Percentiles rank a stretch among this genome's conserved stretches.
Conservation (phyloP, 2,888 invertebrate genomes). For the Ferdinandea cuprea region DNA sequence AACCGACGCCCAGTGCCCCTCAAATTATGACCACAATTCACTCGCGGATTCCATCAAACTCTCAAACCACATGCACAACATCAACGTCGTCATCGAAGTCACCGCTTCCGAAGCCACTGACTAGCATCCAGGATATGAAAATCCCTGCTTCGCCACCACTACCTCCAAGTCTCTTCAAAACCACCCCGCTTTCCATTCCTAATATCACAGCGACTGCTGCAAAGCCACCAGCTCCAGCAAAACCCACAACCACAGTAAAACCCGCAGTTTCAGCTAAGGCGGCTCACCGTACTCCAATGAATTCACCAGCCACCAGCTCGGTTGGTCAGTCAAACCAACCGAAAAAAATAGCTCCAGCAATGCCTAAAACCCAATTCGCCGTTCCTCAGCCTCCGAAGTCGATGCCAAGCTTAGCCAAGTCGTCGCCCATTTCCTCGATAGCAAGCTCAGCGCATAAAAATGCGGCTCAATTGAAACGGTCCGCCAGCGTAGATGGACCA, state of each 20-base stretch:
- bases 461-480: constrained; percentile 78
- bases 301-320: constrained; percentile 17
- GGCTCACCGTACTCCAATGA: constrained; percentile 49
- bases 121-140: constrained; percentile 77
- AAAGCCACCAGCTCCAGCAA: constrained; percentile 63
- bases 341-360: constrained; percentile 36
- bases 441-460: constrained; percentile 81
- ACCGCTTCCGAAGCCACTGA: constrained; percentile 74
- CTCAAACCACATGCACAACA: constrained; percentile 40
- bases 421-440: constrained; percentile 79
- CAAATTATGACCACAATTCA: constrained; percentile 63
- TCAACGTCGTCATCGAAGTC: constrained; percentile 10
- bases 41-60: constrained; percentile 33
- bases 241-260: constrained; percentile 27
- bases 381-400: constrained; percentile 79
- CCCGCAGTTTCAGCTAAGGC: constrained; percentile 57
- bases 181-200: constrained; percentile 78
- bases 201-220: constrained; percentile 71
- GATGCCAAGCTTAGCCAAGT: constrained; percentile 76
- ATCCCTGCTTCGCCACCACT: constrained; percentile 81
- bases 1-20: constrained; percentile 32
- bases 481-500: constrained; percentile 80
- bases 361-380: constrained; percentile 77
- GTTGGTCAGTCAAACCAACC: constrained; percentile 54
- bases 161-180: constrained; percentile 82